Evolutionary conservation across 2,797 vertebrate genomes (phyloP).

Genomic region (Thamnophis elegans): DNA sequence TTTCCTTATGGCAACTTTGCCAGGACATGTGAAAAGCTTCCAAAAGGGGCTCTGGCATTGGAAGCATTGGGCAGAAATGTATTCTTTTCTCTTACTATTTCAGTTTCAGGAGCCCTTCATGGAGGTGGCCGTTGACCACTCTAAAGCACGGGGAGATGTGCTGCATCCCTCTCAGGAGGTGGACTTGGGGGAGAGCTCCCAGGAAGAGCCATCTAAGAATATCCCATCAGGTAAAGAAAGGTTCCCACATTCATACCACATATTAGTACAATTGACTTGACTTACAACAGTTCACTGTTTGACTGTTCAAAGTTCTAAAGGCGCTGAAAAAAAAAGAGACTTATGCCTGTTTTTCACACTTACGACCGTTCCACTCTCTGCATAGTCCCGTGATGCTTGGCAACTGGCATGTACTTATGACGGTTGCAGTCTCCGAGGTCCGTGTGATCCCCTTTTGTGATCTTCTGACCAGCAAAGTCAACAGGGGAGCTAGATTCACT

Average conservation of each 20-base stretch:
- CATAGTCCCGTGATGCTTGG: too few species aligned
- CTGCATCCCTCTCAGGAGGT: neutral
- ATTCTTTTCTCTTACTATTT: neutral
- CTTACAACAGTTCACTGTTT: neutral
- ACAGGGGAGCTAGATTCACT: too few species aligned
- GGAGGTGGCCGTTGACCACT: neutral
- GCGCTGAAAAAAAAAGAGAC: neutral
- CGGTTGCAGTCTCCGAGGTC: too few species aligned
- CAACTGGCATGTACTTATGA: too few species aligned
- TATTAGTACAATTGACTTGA: neutral
- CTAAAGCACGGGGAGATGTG: neutral
- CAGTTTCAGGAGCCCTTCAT: neutral
- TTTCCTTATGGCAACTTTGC: neutral
- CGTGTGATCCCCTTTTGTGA: too few species aligned
- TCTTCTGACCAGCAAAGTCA: too few species aligned
- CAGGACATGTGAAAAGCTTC: neutral
- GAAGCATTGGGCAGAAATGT: neutral
- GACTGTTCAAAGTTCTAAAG: neutral
- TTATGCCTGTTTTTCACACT: neutral
- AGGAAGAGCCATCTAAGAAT: neutral
- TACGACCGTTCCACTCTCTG: too few species aligned
- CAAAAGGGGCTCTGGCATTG: neutral
- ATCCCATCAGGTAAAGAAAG: neutral
- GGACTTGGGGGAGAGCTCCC: neutral
- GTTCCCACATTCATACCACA: neutral